Evolutionary conservation across 2,888 invertebrate genomes (phyloP).

Genomic region (Drosophila meridiana): DNA sequence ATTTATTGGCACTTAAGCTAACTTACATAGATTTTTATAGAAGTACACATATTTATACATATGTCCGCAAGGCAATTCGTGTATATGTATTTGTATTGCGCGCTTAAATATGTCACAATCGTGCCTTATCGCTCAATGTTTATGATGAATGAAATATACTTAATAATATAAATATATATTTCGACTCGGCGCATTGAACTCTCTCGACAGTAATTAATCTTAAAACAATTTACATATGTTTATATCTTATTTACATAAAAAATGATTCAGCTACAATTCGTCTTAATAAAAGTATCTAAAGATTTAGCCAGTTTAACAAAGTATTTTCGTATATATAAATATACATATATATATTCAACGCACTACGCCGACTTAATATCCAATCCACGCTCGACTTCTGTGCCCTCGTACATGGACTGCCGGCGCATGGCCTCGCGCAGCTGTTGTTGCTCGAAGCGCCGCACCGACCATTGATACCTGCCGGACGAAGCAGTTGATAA

Average conservation of each 20-base stretch:
- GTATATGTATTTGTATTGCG: constrained; percentile 1
- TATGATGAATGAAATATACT: constrained; percentile 8
- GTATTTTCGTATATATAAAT: neutral
- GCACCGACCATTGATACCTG: constrained; percentile 89
- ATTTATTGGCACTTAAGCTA: constrained; percentile 16
- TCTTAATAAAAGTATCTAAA: constrained; percentile 4
- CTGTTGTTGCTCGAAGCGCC: constrained; percentile 88
- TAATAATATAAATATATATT: neutral
- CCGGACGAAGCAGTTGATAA: constrained; percentile 7
- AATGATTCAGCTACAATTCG: constrained; percentile 17
- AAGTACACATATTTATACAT: constrained; percentile 2
- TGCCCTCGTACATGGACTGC: constrained; percentile 88
- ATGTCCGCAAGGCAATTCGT: neutral
- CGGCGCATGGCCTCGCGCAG: constrained; percentile 88
- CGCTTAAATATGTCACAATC: constrained; percentile 11
- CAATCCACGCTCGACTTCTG: constrained; percentile 85
- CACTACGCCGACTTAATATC: constrained; percentile 73
- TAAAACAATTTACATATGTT: constrained; percentile 1
- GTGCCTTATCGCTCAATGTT: constrained; percentile 23
- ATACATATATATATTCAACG: neutral
- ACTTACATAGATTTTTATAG: neutral
- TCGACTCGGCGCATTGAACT: constrained; percentile 6
- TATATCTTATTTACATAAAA: constrained; percentile 14
- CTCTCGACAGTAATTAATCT: neutral
- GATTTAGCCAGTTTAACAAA: neutral